These are phyloP conservation scores for Trichonephila clavata DNA, from an alignment of 1,140 invertebrate genomes.

Conservation along the genomic window DNA sequence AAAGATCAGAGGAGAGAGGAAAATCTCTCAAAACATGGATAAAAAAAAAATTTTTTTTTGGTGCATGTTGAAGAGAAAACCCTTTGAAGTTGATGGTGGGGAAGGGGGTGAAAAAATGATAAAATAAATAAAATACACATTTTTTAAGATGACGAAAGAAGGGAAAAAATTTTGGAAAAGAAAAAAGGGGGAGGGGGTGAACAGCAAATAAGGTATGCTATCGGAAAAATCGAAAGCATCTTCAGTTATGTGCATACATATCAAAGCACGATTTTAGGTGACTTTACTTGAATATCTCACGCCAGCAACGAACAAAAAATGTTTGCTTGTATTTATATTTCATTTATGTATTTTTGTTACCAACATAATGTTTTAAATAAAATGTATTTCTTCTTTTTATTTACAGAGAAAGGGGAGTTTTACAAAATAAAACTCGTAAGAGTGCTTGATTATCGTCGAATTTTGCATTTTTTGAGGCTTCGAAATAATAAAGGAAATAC, in stretches of 20 bases:
- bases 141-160: not conserved
- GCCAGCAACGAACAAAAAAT: not conserved
- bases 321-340: conserved; percentile 11
- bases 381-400: not conserved
- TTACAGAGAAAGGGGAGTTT: not conserved
- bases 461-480: too few relatives aligned
- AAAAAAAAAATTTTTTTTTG: not conserved
- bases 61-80: not conserved
- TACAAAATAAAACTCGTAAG: not conserved
- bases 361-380: conserved; percentile 15
- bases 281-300: not conserved
- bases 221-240: conserved; percentile 61
- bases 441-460: too few relatives aligned
- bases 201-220: conserved; percentile 54
- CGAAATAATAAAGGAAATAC: too few relatives aligned
- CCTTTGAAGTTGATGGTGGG: conserved; percentile 8
- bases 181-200: not conserved
- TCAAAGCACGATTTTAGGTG: conserved; percentile 58
- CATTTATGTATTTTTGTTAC: conserved; percentile 28
- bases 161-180: not conserved
- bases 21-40: conserved; percentile 26
- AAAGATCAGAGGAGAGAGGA: conserved; percentile 5
- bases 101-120: not conserved
- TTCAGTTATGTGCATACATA: conserved; percentile 67
- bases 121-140: conserved; percentile 6